Evolutionary conservation across 2,113 vertebrate genomes (phyloP).

Genomic region (Spea bombifrons): DNA sequence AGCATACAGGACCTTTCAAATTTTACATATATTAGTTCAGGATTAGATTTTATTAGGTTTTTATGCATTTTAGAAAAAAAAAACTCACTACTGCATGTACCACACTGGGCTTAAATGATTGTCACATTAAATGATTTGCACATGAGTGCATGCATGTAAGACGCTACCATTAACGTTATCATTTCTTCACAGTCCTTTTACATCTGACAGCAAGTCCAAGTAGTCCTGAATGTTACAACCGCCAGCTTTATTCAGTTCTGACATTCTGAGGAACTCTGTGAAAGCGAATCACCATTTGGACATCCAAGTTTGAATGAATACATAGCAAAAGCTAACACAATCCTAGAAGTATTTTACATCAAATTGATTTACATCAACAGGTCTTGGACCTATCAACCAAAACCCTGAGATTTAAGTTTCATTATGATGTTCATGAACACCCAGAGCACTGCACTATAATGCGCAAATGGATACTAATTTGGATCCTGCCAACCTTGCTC

Average conservation of each 20-base stretch:
- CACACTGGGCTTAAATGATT: too few relatives aligned
- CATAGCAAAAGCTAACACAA: conserved; percentile 61
- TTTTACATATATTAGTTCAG: too few relatives aligned
- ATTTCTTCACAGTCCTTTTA: conserved; percentile 60
- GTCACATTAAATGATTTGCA: too few relatives aligned
- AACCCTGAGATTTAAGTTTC: conserved; percentile 75
- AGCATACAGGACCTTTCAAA: too few relatives aligned
- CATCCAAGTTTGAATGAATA: conserved; percentile 60
- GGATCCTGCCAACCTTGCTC: conserved; percentile 95
- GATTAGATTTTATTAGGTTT: too few relatives aligned
- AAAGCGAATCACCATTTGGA: conserved; percentile 59
- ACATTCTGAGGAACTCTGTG: conserved; percentile 66
- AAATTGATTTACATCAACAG: conserved; percentile 59
- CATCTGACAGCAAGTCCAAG: conserved; percentile 71
- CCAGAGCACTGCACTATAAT: conserved; percentile 95
- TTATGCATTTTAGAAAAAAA: too few relatives aligned
- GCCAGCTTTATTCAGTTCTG: conserved; percentile 64
- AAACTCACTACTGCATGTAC: too few relatives aligned
- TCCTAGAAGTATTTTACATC: conserved; percentile 62
- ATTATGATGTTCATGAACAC: conserved; percentile 92
- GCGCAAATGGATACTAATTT: conserved; percentile 97
- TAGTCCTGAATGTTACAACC: conserved; percentile 64
- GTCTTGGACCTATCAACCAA: conserved; percentile 71
- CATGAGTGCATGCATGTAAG: background rate
- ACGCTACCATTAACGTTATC: conserved; percentile 39